Base-by-base conservation (phyloP, 2,888 invertebrate species). In the Erebia ligea region DNA sequence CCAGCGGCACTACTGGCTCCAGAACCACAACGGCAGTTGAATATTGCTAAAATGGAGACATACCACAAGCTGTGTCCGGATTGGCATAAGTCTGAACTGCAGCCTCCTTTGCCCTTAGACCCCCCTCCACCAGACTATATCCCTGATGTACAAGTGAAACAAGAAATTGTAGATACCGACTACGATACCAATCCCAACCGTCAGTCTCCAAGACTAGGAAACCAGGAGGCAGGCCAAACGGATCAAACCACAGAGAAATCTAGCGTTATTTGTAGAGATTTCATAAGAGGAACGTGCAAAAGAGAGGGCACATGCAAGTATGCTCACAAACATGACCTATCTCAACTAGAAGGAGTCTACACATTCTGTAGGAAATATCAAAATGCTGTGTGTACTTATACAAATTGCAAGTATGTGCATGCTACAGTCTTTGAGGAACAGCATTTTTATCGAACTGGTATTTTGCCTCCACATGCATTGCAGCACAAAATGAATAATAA, bases 341-440 rank as follows among this genome's bases (percentile, higher is more conserved):
- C 62, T 1, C 62, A 62, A 62, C 10, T 62, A 1, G 62, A 48
- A 48, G 62, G 62, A 15, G 62, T 62, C 2, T 62, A 62, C 52
- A 88, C 85, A 5, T 91, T 91, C 69, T 91, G 91, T 65, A 81
- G 81, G 42, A 85, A 90, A 50, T 90, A 80, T 59, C 90, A 90
- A 66, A 90, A 90, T 52, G 70, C 78, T 0, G 77, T 78, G 0
- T 91, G 91, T 65, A 83, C 76, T 0, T 78, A 76, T 45, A 79
- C 84, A 0, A 80, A 82, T n/a, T 90, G 90, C 72, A 87, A 81
- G 73, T 90, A 85, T 74, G 88, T 88, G 0, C 91, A 90, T 73
- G 90, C 90, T 0, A 79, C 84, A 0, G 86, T 90, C 0, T 89
- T 88, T 75, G 89, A 90, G 68, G 88, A 90, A 52, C 86, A 87